These are phyloP conservation scores for Salarias fasciatus DNA, from an alignment of 2,797 vertebrate genomes.

Conservation along the genomic window DNA sequence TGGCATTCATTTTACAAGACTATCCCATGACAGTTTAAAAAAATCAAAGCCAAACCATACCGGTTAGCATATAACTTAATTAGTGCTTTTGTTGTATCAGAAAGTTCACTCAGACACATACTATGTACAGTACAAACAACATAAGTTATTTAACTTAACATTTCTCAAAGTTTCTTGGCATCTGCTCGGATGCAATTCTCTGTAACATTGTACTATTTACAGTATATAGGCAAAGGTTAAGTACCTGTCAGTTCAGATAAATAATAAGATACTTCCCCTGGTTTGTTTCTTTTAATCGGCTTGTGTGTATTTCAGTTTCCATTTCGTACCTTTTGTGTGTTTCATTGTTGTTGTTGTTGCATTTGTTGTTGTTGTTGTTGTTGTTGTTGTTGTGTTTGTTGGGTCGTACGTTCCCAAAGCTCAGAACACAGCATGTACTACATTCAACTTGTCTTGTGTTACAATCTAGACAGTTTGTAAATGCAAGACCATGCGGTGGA, in stretches of 20 bases:
- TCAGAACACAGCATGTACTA: slow-evolving; percentile 85
- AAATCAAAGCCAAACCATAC: slow-evolving; percentile 74
- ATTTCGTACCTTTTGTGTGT: slow-evolving; percentile 58
- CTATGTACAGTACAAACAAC: slow-evolving; percentile 82
- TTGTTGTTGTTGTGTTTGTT: slow-evolving; percentile 40
- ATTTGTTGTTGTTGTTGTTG: slow-evolving; percentile 37
- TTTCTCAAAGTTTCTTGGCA: slow-evolving; percentile 72
- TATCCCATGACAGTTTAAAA: slow-evolving; percentile 69
- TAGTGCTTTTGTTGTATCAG: slow-evolving; percentile 81
- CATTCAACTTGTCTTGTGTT: slow-evolving; percentile 97
- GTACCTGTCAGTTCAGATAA: slow-evolving; percentile 75
- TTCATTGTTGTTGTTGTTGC: slow-evolving; percentile 31
- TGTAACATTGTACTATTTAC: slow-evolving; percentile 79
- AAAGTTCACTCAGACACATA: slow-evolving; percentile 77
- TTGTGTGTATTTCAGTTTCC: slow-evolving; percentile 53
- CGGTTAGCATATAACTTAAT: slow-evolving; percentile 85
- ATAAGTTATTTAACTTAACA: slow-evolving; percentile 80
- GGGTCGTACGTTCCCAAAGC: slow-evolving; percentile 63
- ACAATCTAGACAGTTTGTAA: slow-evolving; percentile 89
- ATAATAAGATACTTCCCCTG: slow-evolving; percentile 68
- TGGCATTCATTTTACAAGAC: slow-evolving; percentile 80
- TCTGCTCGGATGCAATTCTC: slow-evolving; percentile 71
- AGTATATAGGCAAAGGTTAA: slow-evolving; percentile 77
- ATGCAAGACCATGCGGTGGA: slow-evolving; percentile 78
- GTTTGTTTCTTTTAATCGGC: slow-evolving; percentile 53